Conservation (phyloP, 92 coral and sea anemone genomes). For the Actinostola sp. region DNA sequence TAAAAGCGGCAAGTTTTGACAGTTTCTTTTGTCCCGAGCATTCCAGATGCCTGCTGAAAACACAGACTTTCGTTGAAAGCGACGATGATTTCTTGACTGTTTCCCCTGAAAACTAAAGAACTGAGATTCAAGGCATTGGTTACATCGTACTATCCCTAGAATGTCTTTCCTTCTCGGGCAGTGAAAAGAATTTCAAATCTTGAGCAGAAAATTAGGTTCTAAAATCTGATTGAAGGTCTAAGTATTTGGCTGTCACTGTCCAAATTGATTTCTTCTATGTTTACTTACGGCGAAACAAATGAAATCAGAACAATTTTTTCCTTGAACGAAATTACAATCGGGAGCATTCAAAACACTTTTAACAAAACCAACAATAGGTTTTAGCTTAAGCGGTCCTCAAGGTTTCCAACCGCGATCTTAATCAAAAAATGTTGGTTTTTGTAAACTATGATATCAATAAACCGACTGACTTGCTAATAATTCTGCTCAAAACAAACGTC, state of each 20-base stretch:
- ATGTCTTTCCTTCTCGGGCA: too few species aligned
- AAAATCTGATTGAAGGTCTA: slow-evolving; percentile 35
- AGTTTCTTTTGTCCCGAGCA: slow-evolving; percentile 35
- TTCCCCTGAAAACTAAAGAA: neutral
- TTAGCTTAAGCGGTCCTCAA: neutral
- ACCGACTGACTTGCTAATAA: too few species aligned
- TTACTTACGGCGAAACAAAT: slow-evolving; percentile 55
- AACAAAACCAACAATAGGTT: slow-evolving; percentile 1
- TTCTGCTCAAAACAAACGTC: neutral
- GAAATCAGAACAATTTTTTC: slow-evolving; percentile 47
- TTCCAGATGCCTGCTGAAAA: slow-evolving; percentile 29
- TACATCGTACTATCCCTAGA: too few species aligned
- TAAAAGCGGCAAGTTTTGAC: slow-evolving; percentile 34
- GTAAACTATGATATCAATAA: neutral
- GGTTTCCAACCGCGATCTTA: neutral
- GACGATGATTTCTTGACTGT: neutral
- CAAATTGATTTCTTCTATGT: slow-evolving; percentile 56
- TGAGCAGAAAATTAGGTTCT: slow-evolving; percentile 41
- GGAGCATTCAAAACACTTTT: neutral
- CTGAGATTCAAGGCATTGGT: neutral
- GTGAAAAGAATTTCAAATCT: neutral
- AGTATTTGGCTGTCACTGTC: slow-evolving; percentile 56
- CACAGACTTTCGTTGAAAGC: slow-evolving; percentile 8
- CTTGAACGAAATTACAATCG: slow-evolving; percentile 14
- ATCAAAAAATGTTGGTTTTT: slow-evolving; percentile 1